Conservation (phyloP, 2,797 vertebrate genomes). For the Nyctalus aviator region DNA sequence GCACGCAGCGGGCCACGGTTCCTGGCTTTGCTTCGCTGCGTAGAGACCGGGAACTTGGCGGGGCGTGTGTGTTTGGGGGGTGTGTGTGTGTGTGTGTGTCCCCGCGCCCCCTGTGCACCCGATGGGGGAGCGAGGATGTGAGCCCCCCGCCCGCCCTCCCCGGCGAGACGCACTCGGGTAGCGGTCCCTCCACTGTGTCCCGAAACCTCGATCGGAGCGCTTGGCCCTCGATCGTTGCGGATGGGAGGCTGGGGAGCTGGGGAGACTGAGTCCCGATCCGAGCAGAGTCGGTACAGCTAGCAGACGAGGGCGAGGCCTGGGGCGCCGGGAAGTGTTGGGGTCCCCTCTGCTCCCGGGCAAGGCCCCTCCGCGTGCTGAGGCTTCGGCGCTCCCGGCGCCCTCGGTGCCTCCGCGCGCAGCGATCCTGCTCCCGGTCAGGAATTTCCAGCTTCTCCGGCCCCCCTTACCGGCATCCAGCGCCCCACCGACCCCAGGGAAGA, state of each 20-base stretch:
- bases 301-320: background rate
- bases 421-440: background rate
- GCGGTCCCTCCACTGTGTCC: background rate
- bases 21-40: background rate
- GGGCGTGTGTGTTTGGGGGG: too few relatives aligned
- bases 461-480: background rate
- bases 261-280: background rate
- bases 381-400: background rate
- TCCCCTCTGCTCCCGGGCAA: fast-evolving
- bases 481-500: background rate
- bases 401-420: too few relatives aligned
- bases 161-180: background rate
- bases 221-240: background rate
- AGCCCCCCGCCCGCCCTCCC: background rate
- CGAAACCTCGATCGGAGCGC: background rate
- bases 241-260: background rate
- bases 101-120: background rate
- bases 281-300: background rate
- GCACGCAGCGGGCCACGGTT: background rate
- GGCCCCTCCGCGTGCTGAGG: fast-evolving
- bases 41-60: background rate
- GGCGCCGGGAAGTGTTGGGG: too few relatives aligned
- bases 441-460: background rate
- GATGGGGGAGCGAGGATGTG: too few relatives aligned
- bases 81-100: too few relatives aligned